Evolutionary conservation across 2,888 invertebrate species (phyloP).

Genomic region (Pseudolycoriella hygida): DNA sequence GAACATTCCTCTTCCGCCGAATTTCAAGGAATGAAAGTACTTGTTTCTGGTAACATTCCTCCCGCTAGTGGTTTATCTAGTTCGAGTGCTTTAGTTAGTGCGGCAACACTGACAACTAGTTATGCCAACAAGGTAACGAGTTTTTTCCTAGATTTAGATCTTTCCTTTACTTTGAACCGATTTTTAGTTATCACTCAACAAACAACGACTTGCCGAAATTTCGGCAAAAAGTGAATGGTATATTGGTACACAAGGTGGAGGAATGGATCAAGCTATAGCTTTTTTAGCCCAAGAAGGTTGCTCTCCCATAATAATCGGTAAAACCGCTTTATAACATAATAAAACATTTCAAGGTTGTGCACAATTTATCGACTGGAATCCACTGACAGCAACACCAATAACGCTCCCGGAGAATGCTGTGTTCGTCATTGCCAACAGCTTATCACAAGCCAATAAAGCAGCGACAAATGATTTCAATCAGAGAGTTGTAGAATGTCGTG

Average conservation of each 20-base stretch:
- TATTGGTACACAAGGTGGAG: conserved; percentile 96
- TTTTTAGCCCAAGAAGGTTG: conserved; percentile 65
- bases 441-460: conserved; percentile 83
- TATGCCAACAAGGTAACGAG: conserved; percentile 17
- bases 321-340: conserved; percentile 6
- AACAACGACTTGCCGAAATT: conserved; percentile 55
- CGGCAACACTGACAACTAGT: conserved; percentile 59
- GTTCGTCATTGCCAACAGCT: conserved; percentile 88
- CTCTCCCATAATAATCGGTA: conserved; percentile 3
- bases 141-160: conserved; percentile 17
- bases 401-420: conserved; percentile 61
- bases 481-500: conserved; percentile 83
- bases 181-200: conserved; percentile 18
- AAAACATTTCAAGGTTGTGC: conserved; percentile 37
- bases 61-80: conserved; percentile 90
- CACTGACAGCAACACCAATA: conserved; percentile 61
- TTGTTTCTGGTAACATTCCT: conserved; percentile 76
- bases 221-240: conserved; percentile 83
- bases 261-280: conserved; percentile 99
- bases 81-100: conserved; percentile 93
- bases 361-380: conserved; percentile 86
- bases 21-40: conserved; percentile 46
- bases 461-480: conserved; percentile 82
- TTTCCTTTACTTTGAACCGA: background rate
- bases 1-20: conserved; percentile 34